Evolutionary conservation across 2,888 invertebrate genomes (phyloP), one percentile per base, ranked within the genome.

Genomic region (Sesia bembeciformis): DNA sequence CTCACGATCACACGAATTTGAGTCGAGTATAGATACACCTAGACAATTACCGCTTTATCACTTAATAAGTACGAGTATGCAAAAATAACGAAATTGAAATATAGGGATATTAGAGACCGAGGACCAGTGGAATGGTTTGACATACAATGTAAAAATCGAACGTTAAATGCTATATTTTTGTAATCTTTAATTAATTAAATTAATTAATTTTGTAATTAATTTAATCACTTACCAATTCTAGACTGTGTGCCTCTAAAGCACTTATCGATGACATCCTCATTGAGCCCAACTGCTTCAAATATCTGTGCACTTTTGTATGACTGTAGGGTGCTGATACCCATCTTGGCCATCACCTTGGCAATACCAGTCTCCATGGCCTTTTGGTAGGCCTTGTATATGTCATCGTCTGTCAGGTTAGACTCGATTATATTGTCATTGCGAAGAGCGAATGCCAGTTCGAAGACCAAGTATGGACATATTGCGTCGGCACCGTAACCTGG

Each of bases 251-350:
- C 91, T 84, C 91, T 95, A 90, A 99, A 99, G 81, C 99, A 98
- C 71, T 96, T 96, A 56, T 98, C 95, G 58, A 99, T 93, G 0
- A 99, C 96, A 70, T 99, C 98, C 57, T 95, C 93, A 46, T 95
- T 94, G 52, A 99, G 83, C 0, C 99, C 99, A 5, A 99, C 98
- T 0, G 98, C 98, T 84, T 99, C 99, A 76, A 99, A 99, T 68
- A 99, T 99, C 89, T 99, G 99, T 0, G 99, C 99, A 60, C 98
- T 97, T 90, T 98, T 99, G 86, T 99, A 99, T 0, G 98, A 98
- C 79, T 99, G 99, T 49, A 99, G 89, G 0, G 99, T 99, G 56
- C 98, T 98, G 74, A 99, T 99, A 56, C 99, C 99, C 99, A 99
- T 99, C 83, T 99, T 99, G 4, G 99, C 99, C 99, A 99, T 99